Base-by-base conservation (phyloP, 2,888 invertebrate genomes). In the Campaea margaritaria region DNA sequence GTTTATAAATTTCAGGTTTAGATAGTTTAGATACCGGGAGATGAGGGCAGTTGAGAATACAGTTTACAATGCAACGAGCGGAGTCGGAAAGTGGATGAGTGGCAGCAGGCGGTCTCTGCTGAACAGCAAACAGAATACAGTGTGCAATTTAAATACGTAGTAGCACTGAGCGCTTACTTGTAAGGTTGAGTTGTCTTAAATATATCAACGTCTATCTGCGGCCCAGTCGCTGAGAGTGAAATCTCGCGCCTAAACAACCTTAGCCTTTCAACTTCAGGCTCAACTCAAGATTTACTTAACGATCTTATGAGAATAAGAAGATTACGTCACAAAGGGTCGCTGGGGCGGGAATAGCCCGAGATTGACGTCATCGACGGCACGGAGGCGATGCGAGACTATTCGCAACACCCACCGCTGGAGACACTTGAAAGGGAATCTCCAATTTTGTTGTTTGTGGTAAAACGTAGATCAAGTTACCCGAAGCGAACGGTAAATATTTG, bases 321-420 rank as follows among this genome's bases (percentile, higher is more conserved):
- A 58, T 65, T 62, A 62, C 69, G 66, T 68, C 72, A 69, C 61
- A 57, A 63, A 68, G 69, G 66, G 66, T 68, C 66, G 65, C 66
- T 66, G 60, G 59, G 63, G 64, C 64, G 58, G 66, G 62, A 56
- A 62, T 68, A 61, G 47, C 55, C 36, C 47, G 52, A 53, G 51
- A 60, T 56, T 58, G 62, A 69, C 65, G 68, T 67, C 61, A 57
- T 52, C 62, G 64, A 59, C 65, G 58, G 58, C 52, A 53, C 62
- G 64, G 51, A 50, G 60, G 52, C 61, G 58, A 61, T 59, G 62
- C 58, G 58, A 59, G 52, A 57, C 49, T 58, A 62, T 65, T 65
- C 58, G 47, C 62, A 58, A 62, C 69, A 58, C 64, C 64, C 62
- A 65, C 62, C 36, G 42, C 45, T 50, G 58, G 54, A 44, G 58